phyloP scores from a whole-genome alignment of 2,113 vertebrate species.

The Lampris megalopsis region DNA sequence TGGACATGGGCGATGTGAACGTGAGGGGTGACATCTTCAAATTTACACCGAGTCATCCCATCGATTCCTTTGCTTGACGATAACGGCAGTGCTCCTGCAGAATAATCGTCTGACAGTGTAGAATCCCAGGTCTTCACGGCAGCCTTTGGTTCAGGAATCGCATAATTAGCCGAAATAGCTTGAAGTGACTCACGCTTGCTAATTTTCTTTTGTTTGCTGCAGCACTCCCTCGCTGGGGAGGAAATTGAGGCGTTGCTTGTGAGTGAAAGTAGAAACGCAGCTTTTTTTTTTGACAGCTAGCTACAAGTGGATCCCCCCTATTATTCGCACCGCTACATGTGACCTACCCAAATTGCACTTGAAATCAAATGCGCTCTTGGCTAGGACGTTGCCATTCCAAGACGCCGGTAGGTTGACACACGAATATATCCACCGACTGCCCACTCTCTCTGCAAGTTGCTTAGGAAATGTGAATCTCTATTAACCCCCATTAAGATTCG shows the following conservation, averaged over 20 bases:
- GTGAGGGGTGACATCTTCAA: constrained; percentile 5
- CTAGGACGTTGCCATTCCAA: no score
- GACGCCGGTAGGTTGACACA: no score
- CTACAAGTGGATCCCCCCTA: not conserved
- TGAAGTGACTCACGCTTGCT: constrained; percentile 26
- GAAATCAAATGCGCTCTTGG: no score
- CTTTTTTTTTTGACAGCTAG: constrained; percentile 27
- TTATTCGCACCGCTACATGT: not conserved
- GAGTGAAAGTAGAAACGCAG: not conserved
- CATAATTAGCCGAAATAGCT: constrained; percentile 6
- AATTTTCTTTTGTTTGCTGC: constrained; percentile 30
- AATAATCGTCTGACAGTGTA: not conserved
- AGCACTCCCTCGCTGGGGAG: constrained; percentile 5
- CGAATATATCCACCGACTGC: no score
- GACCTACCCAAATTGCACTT: no score
- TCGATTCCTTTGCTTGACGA: no score
- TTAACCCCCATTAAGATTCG: constrained; percentile 49
- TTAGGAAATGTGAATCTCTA: constrained; percentile 10
- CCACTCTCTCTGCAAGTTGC: no score
- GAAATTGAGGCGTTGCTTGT: constrained; percentile 22
- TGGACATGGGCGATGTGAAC: not conserved
- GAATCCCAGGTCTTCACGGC: constrained; percentile 8
- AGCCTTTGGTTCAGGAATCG: not conserved
- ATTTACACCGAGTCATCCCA: constrained; percentile 1
- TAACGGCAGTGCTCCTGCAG: not conserved